Evolutionary conservation across 37 sponge, comb jelly and placozoan species (phyloP).

Genomic region (Axinella damicornis): DNA sequence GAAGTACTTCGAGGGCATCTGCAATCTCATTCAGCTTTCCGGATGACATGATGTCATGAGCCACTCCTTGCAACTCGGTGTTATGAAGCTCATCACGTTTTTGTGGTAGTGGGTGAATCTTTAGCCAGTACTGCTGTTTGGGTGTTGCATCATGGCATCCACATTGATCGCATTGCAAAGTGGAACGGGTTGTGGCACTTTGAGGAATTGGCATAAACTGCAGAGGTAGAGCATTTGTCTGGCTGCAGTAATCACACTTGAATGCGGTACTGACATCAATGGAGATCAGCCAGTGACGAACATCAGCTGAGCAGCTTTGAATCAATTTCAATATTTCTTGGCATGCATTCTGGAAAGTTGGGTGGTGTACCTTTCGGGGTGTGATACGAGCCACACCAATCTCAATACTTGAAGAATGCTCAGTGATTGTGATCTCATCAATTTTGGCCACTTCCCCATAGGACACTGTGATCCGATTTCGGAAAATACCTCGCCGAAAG

Average conservation of each 20-base stretch:
- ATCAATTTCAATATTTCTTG: not conserved
- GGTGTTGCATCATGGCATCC: too few relatives aligned
- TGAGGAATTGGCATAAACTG: too few relatives aligned
- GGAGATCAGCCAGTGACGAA: slow-evolving; percentile 20
- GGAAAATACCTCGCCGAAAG: slow-evolving; percentile 30
- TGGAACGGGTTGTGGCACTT: too few relatives aligned
- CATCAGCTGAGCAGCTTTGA: not conserved
- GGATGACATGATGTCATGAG: too few relatives aligned
- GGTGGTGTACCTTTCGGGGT: not conserved
- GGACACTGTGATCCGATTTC: slow-evolving; percentile 11
- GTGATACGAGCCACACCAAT: not conserved
- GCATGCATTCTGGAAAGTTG: not conserved
- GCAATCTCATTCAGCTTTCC: too few relatives aligned
- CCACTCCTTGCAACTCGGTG: too few relatives aligned
- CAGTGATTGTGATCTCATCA: slow-evolving; percentile 29
- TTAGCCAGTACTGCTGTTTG: too few relatives aligned
- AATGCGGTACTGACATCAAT: slow-evolving; percentile 14
- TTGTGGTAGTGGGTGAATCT: too few relatives aligned
- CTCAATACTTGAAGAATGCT: not conserved
- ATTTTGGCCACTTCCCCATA: slow-evolving; percentile 29
- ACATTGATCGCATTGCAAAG: too few relatives aligned
- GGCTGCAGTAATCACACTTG: not conserved
- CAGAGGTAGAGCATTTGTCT: not conserved
- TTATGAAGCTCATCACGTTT: too few relatives aligned
- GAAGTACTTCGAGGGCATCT: too few relatives aligned